A percentile compares a stretch with the other conserved stretches of the same genome.
phyloP scores from a whole-genome alignment of 2,888 invertebrate genomes.

The Argyresthia albistria region DNA sequence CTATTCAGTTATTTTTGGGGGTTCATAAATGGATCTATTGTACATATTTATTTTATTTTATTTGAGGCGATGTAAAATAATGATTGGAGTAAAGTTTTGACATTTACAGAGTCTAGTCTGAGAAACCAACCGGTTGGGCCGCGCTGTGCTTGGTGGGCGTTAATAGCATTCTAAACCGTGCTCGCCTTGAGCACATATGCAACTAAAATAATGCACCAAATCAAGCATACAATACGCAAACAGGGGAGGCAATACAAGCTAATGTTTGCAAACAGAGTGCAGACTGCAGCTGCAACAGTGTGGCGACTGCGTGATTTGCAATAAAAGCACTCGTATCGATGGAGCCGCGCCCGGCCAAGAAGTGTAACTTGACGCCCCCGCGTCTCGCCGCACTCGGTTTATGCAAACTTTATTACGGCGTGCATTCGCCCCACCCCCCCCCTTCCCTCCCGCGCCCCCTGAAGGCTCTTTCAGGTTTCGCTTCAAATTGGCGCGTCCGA shows the following conservation, averaged over 20 bases:
- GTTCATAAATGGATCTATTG: background rate
- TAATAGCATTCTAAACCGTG: too few relatives aligned
- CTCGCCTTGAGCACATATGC: too few relatives aligned
- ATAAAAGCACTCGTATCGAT: slow-evolving; percentile 45
- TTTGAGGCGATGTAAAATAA: too few relatives aligned
- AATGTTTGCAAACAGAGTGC: slow-evolving; percentile 47
- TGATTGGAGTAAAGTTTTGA: too few relatives aligned
- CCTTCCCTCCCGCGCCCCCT: slow-evolving; percentile 17
- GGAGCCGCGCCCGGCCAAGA: slow-evolving; percentile 8
- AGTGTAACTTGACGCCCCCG: slow-evolving; percentile 44
- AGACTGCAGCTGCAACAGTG: slow-evolving; percentile 45
- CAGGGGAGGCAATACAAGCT: slow-evolving; percentile 16
- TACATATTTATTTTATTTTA: too few relatives aligned
- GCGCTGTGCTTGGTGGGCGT: too few relatives aligned
- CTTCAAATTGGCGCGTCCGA: slow-evolving; percentile 52
- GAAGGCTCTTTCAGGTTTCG: slow-evolving; percentile 21
- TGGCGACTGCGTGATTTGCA: slow-evolving; percentile 55
- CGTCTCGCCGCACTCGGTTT: slow-evolving; percentile 41
- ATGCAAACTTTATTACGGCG: slow-evolving; percentile 67
- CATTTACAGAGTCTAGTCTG: too few relatives aligned
- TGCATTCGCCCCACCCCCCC: slow-evolving; percentile 30
- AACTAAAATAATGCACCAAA: too few relatives aligned
- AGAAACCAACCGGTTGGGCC: too few relatives aligned
- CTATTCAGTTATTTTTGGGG: slow-evolving; percentile 39
- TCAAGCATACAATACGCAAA: slow-evolving; percentile 12